These are phyloP conservation scores for Keiferia lycopersicella DNA, from an alignment of 2,888 invertebrate genomes.

Conservation along the genomic window DNA sequence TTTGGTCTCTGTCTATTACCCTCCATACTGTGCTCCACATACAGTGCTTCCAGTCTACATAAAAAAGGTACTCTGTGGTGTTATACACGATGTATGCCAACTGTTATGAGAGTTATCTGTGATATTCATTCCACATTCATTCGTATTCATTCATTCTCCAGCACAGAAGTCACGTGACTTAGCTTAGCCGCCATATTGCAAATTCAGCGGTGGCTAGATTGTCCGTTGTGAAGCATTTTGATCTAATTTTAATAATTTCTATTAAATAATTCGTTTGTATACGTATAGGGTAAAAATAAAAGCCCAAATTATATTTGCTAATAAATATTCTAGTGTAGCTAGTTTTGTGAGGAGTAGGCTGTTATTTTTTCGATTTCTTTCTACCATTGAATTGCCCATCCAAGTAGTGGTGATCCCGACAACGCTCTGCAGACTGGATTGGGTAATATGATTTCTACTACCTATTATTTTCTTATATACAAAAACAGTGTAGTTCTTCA, in stretches of 20 bases:
- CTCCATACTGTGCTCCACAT: no score
- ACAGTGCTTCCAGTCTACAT: no score
- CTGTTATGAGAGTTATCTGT: no score
- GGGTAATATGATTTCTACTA: slow-evolving; percentile 40
- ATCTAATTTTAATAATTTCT: neutral
- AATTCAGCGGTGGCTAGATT: slow-evolving; percentile 55
- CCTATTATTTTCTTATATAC: slow-evolving; percentile 23
- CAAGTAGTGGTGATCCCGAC: slow-evolving; percentile 60
- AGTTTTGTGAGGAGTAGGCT: slow-evolving; percentile 2
- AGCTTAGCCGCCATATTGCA: slow-evolving; percentile 66
- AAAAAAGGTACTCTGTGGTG: no score
- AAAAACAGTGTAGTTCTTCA: neutral
- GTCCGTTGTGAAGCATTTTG: slow-evolving; percentile 46
- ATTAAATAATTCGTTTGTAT: neutral
- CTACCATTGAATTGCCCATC: slow-evolving; percentile 68
- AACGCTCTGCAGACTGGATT: slow-evolving; percentile 47
- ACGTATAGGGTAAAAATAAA: neutral
- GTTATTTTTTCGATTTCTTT: slow-evolving; percentile 36
- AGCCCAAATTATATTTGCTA: neutral
- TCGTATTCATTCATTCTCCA: neutral
- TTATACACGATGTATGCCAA: no score
- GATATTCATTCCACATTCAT: no score
- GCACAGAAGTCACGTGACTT: slow-evolving; percentile 59
- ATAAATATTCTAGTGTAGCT: neutral
- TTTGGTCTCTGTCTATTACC: no score